phyloP scores from a whole-genome alignment of 2,888 invertebrate genomes.

The Gerris lacustris region DNA sequence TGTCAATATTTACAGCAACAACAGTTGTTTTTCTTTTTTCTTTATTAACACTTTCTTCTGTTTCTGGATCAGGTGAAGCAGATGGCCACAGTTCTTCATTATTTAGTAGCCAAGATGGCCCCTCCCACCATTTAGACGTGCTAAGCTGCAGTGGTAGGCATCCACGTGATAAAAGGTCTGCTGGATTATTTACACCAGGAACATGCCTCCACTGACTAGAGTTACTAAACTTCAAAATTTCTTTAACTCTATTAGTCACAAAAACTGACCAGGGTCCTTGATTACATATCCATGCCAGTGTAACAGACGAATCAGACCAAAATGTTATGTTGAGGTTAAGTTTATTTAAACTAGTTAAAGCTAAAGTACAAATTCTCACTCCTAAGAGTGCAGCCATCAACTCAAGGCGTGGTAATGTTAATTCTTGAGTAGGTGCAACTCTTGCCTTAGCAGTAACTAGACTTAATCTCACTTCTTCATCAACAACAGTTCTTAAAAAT shows the following conservation, averaged over 20 bases:
- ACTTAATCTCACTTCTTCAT: conserved; percentile 9
- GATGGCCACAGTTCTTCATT: conserved; percentile 13
- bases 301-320: conserved; percentile 17
- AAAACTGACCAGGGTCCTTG: conserved; percentile 17
- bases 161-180: too few species aligned
- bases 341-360: conserved; percentile 6
- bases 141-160: too few species aligned
- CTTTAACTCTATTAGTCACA: conserved; percentile 15
- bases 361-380: conserved; percentile 13
- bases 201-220: too few species aligned
- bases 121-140: too few species aligned
- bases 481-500: conserved; percentile 15
- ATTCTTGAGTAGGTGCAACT: conserved; percentile 16
- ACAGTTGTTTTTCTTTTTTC: conserved; percentile 9
- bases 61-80: not conserved
- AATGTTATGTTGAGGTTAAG: conserved; percentile 8
- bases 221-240: too few species aligned
- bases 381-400: conserved; percentile 19
- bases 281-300: conserved; percentile 18
- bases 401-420: conserved; percentile 20
- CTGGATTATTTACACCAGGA: too few species aligned
- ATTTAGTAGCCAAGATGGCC: too few species aligned
- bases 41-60: conserved; percentile 9
- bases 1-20: not conserved
- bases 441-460: conserved; percentile 18